phyloP scores from a whole-genome alignment of 2,888 invertebrate genomes.

The Achlya flavicornis region DNA sequence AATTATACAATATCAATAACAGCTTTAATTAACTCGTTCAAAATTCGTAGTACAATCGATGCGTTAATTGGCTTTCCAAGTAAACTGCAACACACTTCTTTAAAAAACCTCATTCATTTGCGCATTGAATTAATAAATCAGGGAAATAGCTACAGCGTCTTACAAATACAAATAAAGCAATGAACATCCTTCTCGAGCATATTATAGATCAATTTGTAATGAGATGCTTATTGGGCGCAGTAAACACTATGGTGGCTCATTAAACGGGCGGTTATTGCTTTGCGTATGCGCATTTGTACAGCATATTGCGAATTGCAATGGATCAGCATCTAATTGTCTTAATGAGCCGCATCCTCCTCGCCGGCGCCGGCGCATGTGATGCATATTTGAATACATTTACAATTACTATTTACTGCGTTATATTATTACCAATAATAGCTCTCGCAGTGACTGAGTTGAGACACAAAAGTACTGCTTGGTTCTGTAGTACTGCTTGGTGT shows the following conservation, averaged over 20 bases:
- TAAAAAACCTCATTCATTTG: background rate
- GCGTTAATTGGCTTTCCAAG: background rate
- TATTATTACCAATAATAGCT: background rate
- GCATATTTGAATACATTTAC: slow-evolving; percentile 6
- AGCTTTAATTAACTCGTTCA: background rate
- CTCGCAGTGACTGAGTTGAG: background rate
- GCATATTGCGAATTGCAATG: slow-evolving; percentile 42
- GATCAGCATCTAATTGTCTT: slow-evolving; percentile 72
- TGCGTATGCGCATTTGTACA: slow-evolving; percentile 26
- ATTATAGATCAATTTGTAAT: background rate
- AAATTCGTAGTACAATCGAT: background rate
- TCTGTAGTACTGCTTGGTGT: too few relatives aligned
- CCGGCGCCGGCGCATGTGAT: slow-evolving; percentile 49
- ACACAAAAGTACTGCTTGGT: too few relatives aligned
- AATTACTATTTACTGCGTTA: background rate
- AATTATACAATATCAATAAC: background rate
- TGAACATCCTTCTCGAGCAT: background rate
- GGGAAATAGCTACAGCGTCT: background rate
- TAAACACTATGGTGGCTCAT: slow-evolving; percentile 4
- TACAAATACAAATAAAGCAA: background rate
- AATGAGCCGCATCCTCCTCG: slow-evolving; percentile 68
- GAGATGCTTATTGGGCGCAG: slow-evolving; percentile 1
- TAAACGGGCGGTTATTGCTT: slow-evolving; percentile 22
- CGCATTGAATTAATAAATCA: background rate
- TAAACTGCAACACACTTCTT: background rate